Conservation (phyloP, 2,888 invertebrate species). For the Pediacus dermestoides region DNA sequence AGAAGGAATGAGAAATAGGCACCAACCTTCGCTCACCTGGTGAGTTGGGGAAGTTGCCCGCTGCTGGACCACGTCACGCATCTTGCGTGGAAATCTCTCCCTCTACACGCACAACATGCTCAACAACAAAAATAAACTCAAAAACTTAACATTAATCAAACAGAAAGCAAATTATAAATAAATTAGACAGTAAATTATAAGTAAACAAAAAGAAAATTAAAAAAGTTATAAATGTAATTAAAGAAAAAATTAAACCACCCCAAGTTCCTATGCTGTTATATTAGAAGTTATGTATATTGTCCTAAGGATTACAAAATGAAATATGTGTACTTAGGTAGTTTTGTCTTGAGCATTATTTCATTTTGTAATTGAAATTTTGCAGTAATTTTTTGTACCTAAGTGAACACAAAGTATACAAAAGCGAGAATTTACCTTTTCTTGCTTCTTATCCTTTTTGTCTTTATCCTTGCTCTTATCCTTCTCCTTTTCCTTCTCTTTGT, state of each 20-base stretch:
- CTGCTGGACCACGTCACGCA: slow-evolving; percentile 68
- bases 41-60: slow-evolving; percentile 40
- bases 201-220: slow-evolving; percentile 53
- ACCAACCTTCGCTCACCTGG: slow-evolving; percentile 43
- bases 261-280: too few relatives aligned
- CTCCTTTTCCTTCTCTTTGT: slow-evolving; percentile 54
- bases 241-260: slow-evolving; percentile 31
- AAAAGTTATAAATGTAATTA: slow-evolving; percentile 55
- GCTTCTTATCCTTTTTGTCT: slow-evolving; percentile 48
- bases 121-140: slow-evolving; percentile 39
- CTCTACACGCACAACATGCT: slow-evolving; percentile 54
- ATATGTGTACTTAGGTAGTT: too few relatives aligned
- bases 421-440: slow-evolving; percentile 49
- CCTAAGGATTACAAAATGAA: too few relatives aligned
- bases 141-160: too few relatives aligned
- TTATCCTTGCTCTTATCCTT: slow-evolving; percentile 38
- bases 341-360: too few relatives aligned
- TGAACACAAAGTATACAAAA: not conserved
- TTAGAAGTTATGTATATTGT: too few relatives aligned
- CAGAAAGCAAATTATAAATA: too few relatives aligned
- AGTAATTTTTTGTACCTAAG: too few relatives aligned
- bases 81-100: slow-evolving; percentile 79
- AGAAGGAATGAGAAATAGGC: slow-evolving; percentile 24
- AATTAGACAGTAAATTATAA: too few relatives aligned
- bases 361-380: not conserved